Conservation (phyloP, 1,140 invertebrate species). For the Lutraria rhynchaena region DNA sequence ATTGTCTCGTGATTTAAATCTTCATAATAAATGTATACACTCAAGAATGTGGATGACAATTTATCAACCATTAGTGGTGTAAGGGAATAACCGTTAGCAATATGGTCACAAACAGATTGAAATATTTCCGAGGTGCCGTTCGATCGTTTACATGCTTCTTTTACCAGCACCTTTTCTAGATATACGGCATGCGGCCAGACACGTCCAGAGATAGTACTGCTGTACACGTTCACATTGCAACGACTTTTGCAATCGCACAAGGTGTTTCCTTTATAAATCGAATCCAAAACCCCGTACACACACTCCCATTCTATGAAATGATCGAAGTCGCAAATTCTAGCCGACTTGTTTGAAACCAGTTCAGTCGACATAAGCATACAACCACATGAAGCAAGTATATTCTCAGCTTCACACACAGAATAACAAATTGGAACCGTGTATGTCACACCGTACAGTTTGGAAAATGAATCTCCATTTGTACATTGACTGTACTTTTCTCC, state of each 20-base stretch:
- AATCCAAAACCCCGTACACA: not conserved
- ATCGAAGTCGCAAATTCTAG: not conserved
- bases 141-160: conserved; percentile 14
- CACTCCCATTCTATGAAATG: not conserved
- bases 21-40: conserved; percentile 30
- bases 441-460: not conserved
- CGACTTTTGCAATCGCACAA: not conserved
- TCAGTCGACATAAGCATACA: not conserved
- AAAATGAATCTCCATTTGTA: not conserved
- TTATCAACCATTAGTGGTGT: no score
- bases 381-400: not conserved
- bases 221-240: not conserved
- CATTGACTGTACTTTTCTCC: conserved; percentile 26
- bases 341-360: not conserved
- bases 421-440: conserved; percentile 26
- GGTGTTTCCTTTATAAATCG: not conserved
- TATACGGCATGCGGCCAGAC: conserved; percentile 14
- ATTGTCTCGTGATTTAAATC: conserved; percentile 14
- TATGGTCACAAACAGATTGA: no score
- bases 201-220: conserved; percentile 4
- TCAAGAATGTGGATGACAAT: no score
- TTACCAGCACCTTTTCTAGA: conserved; percentile 1
- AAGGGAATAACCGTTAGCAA: no score
- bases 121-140: no score
- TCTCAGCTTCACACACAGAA: not conserved